Conservation (phyloP, 2,888 invertebrate species). For the Anthophora plumipes region DNA sequence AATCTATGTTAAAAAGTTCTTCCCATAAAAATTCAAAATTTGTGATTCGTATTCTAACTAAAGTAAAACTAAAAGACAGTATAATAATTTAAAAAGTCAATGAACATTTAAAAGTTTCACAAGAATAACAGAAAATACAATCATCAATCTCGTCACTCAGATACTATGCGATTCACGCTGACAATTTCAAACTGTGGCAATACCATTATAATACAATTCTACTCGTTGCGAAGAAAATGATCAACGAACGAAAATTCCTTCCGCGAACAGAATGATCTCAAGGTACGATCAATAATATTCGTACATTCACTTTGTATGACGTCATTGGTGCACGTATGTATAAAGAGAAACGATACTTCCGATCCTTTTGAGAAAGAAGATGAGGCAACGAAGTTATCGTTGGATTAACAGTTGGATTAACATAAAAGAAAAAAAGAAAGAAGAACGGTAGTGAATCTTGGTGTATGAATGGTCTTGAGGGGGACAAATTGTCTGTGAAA, state of each 20-base stretch:
- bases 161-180: not conserved
- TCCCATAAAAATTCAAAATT: too few species aligned
- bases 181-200: not conserved
- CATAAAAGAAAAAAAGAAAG: too few species aligned
- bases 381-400: not conserved
- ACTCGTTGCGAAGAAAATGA: too few species aligned
- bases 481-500: not conserved
- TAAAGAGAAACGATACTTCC: not conserved
- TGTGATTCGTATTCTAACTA: too few species aligned
- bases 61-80: too few species aligned
- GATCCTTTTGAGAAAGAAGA: not conserved
- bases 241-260: not conserved
- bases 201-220: too few species aligned
- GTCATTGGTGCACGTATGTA: not conserved
- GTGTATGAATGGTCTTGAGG: not conserved
- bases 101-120: too few species aligned
- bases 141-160: not conserved
- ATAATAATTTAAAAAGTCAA: too few species aligned
- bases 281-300: conserved; percentile 1
- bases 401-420: not conserved
- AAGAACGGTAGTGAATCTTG: too few species aligned
- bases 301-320: not conserved
- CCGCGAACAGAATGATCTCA: not conserved
- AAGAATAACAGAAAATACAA: not conserved
- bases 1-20: too few species aligned